phyloP scores from a whole-genome alignment of 2,797 vertebrate genomes.

The Ficedula albicollis region DNA sequence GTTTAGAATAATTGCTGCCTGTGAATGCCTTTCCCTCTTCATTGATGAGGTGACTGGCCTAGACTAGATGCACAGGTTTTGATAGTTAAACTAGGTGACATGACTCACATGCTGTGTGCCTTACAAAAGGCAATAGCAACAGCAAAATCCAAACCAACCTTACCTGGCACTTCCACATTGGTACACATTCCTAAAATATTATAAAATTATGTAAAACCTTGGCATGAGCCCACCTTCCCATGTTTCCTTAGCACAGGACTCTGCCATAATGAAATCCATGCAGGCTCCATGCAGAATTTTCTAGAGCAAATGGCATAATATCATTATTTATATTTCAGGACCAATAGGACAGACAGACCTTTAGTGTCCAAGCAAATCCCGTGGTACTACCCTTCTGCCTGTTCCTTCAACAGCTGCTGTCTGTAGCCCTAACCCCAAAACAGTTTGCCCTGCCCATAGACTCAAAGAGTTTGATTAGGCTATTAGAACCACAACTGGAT shows the following conservation, averaged over 20 bases:
- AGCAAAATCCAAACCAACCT: not conserved
- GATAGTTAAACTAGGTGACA: not conserved
- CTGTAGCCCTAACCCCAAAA: not conserved
- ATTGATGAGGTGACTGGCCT: not conserved
- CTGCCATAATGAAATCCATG: not conserved
- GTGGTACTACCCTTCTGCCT: not conserved
- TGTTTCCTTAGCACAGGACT: not conserved
- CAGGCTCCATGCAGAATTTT: not conserved
- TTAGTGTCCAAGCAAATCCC: not conserved
- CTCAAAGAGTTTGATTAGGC: not conserved
- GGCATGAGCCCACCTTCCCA: not conserved
- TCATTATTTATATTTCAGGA: not conserved
- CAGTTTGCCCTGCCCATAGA: not conserved
- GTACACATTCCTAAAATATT: not conserved
- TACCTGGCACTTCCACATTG: not conserved
- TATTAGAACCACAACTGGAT: not conserved
- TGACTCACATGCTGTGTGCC: not conserved
- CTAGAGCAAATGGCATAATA: not conserved
- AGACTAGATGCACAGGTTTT: not conserved
- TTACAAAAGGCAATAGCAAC: not conserved
- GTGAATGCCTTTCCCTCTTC: not conserved
- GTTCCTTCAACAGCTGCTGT: not conserved
- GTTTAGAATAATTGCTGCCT: conserved; percentile 19
- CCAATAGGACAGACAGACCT: not conserved
- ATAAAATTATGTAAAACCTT: not conserved